Conservation (phyloP, 2,113 vertebrate species). For the Morone saxatilis region DNA sequence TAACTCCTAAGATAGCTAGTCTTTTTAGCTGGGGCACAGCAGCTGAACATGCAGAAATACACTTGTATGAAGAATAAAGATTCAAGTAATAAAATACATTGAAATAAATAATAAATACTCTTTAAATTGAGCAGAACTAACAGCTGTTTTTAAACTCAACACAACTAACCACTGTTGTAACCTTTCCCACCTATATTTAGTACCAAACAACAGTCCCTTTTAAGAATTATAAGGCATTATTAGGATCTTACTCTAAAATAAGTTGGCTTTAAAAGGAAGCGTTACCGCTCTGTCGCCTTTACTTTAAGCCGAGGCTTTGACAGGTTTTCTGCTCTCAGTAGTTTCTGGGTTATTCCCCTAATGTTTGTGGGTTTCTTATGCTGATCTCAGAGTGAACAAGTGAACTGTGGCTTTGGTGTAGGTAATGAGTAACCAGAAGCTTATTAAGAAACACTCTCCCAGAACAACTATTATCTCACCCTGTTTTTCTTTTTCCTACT, state of each 20-base stretch:
- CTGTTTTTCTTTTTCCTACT: neutral
- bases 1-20: constrained; percentile 1
- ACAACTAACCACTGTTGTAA: neutral
- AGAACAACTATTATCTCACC: constrained; percentile 11
- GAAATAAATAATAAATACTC: neutral
- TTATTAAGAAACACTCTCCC: constrained; percentile 22
- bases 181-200: neutral
- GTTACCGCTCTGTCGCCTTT: neutral
- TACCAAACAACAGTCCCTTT: neutral
- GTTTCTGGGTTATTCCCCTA: constrained; percentile 13
- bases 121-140: neutral
- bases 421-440: constrained; percentile 43
- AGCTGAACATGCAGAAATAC: neutral
- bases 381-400: constrained; percentile 23
- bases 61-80: neutral
- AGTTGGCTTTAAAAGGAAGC: neutral
- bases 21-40: neutral
- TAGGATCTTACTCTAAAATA: neutral
- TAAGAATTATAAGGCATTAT: neutral
- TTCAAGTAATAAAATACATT: neutral
- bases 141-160: constrained; percentile 1
- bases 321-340: constrained; percentile 7
- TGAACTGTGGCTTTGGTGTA: constrained; percentile 37
- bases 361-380: constrained; percentile 9
- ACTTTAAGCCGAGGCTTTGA: neutral